phyloP scores from a whole-genome alignment of 1,140 invertebrate genomes.

The Mesaphorura yosii region DNA sequence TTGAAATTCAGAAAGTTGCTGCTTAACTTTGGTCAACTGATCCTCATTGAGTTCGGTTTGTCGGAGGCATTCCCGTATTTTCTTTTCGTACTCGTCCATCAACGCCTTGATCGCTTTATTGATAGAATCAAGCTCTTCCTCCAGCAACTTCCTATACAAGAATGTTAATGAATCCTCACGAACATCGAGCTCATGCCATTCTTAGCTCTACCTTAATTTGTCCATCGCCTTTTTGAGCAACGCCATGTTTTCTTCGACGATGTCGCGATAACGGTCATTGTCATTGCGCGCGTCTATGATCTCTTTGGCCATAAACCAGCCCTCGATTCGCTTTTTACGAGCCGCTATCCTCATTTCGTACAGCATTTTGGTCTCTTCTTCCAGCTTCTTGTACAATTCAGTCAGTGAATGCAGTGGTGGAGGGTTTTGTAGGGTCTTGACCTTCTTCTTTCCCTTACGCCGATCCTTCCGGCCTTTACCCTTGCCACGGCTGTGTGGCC shows the following conservation, averaged over 20 bases:
- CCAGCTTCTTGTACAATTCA: slow-evolving; percentile 15
- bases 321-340: slow-evolving; percentile 22
- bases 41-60: slow-evolving; percentile 2
- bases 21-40: slow-evolving; percentile 3
- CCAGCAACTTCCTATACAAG: slow-evolving; percentile 10
- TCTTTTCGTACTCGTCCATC: slow-evolving; percentile 12
- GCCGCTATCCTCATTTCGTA: slow-evolving; percentile 2
- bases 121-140: slow-evolving; percentile 12
- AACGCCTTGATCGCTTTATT: slow-evolving; percentile 3
- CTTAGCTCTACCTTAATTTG: slow-evolving; percentile 11
- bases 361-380: slow-evolving; percentile 4
- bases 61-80: neutral
- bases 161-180: neutral
- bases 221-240: slow-evolving; percentile 9
- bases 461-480: slow-evolving; percentile 10
- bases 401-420: slow-evolving; percentile 22
- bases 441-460: slow-evolving; percentile 18
- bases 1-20: slow-evolving; percentile 15
- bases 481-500: too few relatives aligned
- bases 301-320: slow-evolving; percentile 21
- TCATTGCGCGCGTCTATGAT: slow-evolving; percentile 10
- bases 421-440: neutral
- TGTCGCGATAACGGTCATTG: slow-evolving; percentile 18
- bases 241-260: slow-evolving; percentile 19
- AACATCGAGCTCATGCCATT: neutral